Evolutionary conservation across 2,797 vertebrate genomes (phyloP), one percentile per base, ranked within the genome.

Genomic region (Enteromius treurensis): DNA sequence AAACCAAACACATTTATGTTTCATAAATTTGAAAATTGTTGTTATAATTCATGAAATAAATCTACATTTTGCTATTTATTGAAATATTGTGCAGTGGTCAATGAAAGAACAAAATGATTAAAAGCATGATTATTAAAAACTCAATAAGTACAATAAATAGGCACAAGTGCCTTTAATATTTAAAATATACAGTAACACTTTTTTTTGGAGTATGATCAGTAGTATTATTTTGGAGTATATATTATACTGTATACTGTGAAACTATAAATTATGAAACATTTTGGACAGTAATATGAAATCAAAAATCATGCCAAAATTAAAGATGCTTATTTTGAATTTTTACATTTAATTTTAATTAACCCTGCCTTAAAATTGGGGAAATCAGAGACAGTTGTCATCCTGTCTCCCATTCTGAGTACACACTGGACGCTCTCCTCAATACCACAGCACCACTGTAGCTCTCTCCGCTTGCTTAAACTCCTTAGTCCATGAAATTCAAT

Each of bases 401-500:
- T 53, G 29, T 74, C 11, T 74, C 29, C 17, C 47, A 74, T 74
- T 32, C 15, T 79, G 19, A 65, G 71, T 14, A 26, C 15, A 26
- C 79, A 53, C 45, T 42, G 69, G 62, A 84, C 42, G 40, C 69
- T 64, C 78, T 76, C 42, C 45, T 78, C 23, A 37, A 19, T 75
- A 17, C 55, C 86, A 79, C 68, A 81, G 51, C 80, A 58, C 68
- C 69, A 26, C 69, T 47, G 55, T 23, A 51, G 69, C 74, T 71
- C 78, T 78, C 55, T 83, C 60, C 23, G 55, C 32, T 85, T 55
- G 60, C 55, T 68, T 73, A 85, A 85, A 82, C 80, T 75, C 69
- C 79, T 86, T 80, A 83, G 78, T 76, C 77, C 77, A 76, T 83
- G 83, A 85, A 87, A 86, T 81, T 64, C 17, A 40, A 83, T 81